Evolutionary conservation across 2,888 invertebrate genomes (phyloP), one percentile per base, ranked within the genome.

Genomic region (Argyresthia albistria): DNA sequence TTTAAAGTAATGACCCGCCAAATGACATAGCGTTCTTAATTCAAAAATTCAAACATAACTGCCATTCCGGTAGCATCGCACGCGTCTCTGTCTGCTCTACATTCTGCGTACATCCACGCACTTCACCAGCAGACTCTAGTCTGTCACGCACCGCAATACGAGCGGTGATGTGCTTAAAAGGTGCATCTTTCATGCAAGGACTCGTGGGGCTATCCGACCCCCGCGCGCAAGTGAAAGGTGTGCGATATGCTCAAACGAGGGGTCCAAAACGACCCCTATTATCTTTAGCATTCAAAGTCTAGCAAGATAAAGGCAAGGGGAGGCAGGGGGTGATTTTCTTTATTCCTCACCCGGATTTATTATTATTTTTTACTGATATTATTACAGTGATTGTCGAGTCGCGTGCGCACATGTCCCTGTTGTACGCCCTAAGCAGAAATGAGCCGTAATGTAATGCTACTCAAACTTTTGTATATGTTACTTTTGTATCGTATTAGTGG

Each of bases 311-410:
- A 87, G 86, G 14, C 79, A 80, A 77, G 73, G 78, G 81, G 79
- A 76, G 73, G 71, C 69, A 69, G 81, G 83, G 84, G 84, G 80
- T 82, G 82, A 81, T 80, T 86, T 86, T 86, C 86, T 86, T 87
- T 86, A 86, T 86, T 84, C 86, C 79, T 87, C 86, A 80, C 78
- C 81, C 80, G 83, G 80, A 81, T 86, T 86, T 87, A 87, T 87
- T 87, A 86, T 87, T 86, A 86, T 86, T 87, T 84, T 87, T 86
- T 86, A 82, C 42, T 35, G 83, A 80, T 86, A 87, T 86, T 86
- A 87, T 87, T 87, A 86, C 83, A 76, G 73, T 80, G 83, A 83
- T 83, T 82, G 81, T 71, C 63, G 70, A 63, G 80, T 64, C 86
- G 86, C 80, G 79, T 80, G 86, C 84, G 84, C 87, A 86, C 82